Evolutionary conservation across 2,113 vertebrate genomes (phyloP).

Genomic region (Halcyon malimbica): DNA sequence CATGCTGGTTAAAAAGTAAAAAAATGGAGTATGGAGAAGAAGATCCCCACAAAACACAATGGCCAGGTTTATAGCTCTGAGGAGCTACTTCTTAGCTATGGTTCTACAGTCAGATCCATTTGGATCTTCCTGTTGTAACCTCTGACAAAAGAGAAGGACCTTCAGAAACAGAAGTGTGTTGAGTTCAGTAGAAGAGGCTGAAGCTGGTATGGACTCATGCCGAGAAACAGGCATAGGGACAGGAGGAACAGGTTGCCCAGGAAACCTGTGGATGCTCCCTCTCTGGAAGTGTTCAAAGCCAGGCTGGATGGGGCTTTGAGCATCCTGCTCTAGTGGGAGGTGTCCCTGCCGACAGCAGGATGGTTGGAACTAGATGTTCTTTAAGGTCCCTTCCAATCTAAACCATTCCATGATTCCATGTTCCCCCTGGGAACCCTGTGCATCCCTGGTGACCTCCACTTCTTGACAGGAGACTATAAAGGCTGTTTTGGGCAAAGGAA

Average conservation of each 20-base stretch:
- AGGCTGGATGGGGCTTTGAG: not conserved
- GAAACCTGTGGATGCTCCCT: not conserved
- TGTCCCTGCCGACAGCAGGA: not conserved
- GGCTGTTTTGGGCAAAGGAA: not conserved
- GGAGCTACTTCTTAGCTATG: not conserved
- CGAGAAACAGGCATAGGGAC: not conserved
- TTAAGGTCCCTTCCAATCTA: not conserved
- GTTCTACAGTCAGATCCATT: not conserved
- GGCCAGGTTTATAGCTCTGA: not conserved
- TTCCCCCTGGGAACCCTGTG: not conserved
- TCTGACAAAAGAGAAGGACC: not conserved
- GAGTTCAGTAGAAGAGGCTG: not conserved
- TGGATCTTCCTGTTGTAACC: not conserved
- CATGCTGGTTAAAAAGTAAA: not conserved
- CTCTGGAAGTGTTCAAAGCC: not conserved
- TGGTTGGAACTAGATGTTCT: not conserved
- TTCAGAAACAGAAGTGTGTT: not conserved
- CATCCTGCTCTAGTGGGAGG: not conserved
- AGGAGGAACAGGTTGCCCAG: not conserved
- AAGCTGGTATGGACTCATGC: not conserved
- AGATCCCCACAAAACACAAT: not conserved
- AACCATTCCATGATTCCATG: not conserved
- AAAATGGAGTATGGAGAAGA: not conserved
- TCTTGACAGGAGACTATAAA: not conserved
- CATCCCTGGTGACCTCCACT: not conserved